phyloP scores from a whole-genome alignment of 1,140 invertebrate genomes.

The Hestina assimilis region DNA sequence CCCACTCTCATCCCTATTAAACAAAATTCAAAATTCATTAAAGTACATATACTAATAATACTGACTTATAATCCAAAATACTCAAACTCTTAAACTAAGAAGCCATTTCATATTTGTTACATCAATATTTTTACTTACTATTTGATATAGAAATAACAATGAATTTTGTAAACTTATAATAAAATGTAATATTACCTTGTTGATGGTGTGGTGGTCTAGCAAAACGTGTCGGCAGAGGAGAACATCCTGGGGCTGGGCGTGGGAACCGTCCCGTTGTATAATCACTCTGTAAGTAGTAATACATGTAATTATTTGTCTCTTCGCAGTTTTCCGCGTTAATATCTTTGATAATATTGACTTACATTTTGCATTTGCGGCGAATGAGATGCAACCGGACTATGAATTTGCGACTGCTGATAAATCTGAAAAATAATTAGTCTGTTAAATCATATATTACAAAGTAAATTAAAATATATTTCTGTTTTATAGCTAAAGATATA shows the following conservation, averaged over 20 bases:
- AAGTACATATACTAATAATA: no score
- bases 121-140: no score
- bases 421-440: slow-evolving; percentile 46
- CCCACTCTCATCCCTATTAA: slow-evolving; percentile 70
- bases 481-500: no score
- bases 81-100: no score
- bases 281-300: slow-evolving; percentile 63
- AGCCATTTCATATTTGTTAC: no score
- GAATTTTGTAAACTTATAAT: slow-evolving; percentile 4
- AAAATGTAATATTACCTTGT: slow-evolving; percentile 58
- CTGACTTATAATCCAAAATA: no score
- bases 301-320: no score
- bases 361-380: slow-evolving; percentile 74
- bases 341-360: slow-evolving; percentile 24
- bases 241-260: slow-evolving; percentile 69
- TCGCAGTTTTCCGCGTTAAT: no score
- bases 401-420: slow-evolving; percentile 75
- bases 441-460: not conserved
- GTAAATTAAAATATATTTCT: not conserved
- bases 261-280: slow-evolving; percentile 64
- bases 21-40: no score
- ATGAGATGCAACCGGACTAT: slow-evolving; percentile 73
- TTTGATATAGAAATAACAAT: no score
- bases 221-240: slow-evolving; percentile 73
- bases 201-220: slow-evolving; percentile 75